These are phyloP conservation scores for Vultur gryphus DNA, from an alignment of 2,797 vertebrate genomes.

Conservation along the genomic window DNA sequence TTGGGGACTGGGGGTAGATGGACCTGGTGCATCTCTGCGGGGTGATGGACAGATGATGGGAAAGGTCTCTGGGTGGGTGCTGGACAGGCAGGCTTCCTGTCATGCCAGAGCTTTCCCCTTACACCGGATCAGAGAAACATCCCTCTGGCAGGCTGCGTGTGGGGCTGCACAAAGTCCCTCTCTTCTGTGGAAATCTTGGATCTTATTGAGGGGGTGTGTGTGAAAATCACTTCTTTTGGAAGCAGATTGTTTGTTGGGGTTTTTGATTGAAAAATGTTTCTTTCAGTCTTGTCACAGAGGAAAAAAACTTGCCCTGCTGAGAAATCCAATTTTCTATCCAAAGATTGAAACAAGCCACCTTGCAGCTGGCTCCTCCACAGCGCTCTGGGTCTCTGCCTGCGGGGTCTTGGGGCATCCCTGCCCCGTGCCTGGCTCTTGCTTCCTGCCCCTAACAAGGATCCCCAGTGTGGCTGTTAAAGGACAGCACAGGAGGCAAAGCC, in stretches of 20 bases:
- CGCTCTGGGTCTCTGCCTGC: neutral
- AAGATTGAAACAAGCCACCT: neutral
- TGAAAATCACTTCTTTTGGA: neutral
- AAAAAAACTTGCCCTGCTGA: neutral
- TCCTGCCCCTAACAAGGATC: neutral
- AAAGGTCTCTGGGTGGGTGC: neutral
- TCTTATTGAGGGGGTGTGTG: neutral
- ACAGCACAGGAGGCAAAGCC: neutral
- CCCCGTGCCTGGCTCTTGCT: neutral
- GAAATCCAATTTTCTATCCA: constrained; percentile 24
- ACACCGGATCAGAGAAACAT: neutral
- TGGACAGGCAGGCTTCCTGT: neutral
- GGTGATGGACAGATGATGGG: neutral
- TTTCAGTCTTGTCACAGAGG: neutral
- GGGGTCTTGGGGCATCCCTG: neutral
- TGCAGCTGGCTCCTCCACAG: neutral
- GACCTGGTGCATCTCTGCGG: neutral
- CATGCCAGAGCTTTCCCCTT: neutral
- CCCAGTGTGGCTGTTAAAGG: neutral
- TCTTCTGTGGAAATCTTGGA: neutral
- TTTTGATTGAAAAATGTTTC: constrained; percentile 20
- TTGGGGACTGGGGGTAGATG: neutral
- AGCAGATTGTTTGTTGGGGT: neutral
- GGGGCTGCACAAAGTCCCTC: neutral
- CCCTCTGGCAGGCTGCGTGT: neutral